Evolutionary conservation across 2,888 invertebrate genomes (phyloP), one percentile per base, ranked within the genome.

Genomic region (Galerucella calmariensis): DNA sequence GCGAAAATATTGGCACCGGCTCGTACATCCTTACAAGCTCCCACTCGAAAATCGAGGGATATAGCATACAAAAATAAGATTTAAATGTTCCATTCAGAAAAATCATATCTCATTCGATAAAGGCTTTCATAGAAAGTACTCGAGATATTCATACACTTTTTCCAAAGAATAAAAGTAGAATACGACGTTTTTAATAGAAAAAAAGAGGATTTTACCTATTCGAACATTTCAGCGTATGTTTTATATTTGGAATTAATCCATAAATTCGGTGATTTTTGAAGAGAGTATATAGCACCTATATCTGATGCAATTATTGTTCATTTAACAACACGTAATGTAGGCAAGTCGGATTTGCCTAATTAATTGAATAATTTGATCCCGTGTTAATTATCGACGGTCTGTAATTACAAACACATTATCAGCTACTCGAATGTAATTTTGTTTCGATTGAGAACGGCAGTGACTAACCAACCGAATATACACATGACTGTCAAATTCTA

Each of bases 1-100:
- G 2, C 20, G 56, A 20, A 56, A 20, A 10, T 20, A 20, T 56
- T 56, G 8, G 56, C 56, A 56, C 16, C 2, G 16, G 16, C 56
- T 20, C 9, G 56, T 16, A 51, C 51, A 51, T 51, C 51, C 51
- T 58, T 58, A 6, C 67, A 74, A 72, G 73, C 75, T 75, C 72
- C 70, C 46, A 78, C 77, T 73, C 72, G 63, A 56, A 72, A 76
- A 75, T 78, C 74, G 77, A 75, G 70, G 61, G 76, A 75, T 79
- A 80, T 79, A 75, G 74, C 78, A 76, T 58, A 73, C 70, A 69
- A 76, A 76, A 78, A 79, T 79, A 78, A 79, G 78, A 80, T 80
- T 80, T 76, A 77, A 80, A 80, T 79, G 80, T 79, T 78, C 80
- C 74, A 77, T 77, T 79, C 79, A 77, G 75, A 77, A 75, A 76